phyloP scores from a whole-genome alignment of 2,797 vertebrate species.

The Schizothorax lantsangensis region DNA sequence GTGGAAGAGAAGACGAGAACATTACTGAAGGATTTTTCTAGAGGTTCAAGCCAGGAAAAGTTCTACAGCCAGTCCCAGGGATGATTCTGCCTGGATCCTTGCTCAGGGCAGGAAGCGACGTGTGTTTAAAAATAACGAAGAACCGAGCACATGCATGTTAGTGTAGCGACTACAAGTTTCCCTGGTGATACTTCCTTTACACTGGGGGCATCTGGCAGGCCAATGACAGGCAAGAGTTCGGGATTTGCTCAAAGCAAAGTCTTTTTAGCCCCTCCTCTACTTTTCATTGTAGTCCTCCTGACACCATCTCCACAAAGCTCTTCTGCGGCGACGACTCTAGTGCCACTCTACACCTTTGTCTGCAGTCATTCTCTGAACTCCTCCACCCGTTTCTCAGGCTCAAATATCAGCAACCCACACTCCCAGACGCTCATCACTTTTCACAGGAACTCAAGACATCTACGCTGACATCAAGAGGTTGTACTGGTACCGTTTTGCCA shows the following conservation, averaged over 20 bases:
- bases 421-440: slow-evolving; percentile 31
- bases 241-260: slow-evolving; percentile 68
- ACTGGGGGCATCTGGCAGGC: slow-evolving; percentile 72
- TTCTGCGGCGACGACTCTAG: slow-evolving; percentile 52
- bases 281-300: slow-evolving; percentile 52
- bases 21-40: slow-evolving; percentile 69
- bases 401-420: slow-evolving; percentile 43
- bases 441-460: slow-evolving; percentile 42
- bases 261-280: slow-evolving; percentile 58
- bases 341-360: slow-evolving; percentile 53
- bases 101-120: slow-evolving; percentile 76
- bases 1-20: slow-evolving; percentile 81
- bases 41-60: slow-evolving; percentile 54
- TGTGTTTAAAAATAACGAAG: slow-evolving; percentile 83
- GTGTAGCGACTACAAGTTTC: slow-evolving; percentile 78
- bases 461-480: slow-evolving; percentile 24
- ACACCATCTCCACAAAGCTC: slow-evolving; percentile 58
- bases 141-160: slow-evolving; percentile 75
- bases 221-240: slow-evolving; percentile 73
- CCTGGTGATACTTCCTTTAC: slow-evolving; percentile 83
- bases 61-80: slow-evolving; percentile 65
- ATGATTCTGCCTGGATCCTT: slow-evolving; percentile 75
- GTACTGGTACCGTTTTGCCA: slow-evolving; percentile 23
- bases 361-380: slow-evolving; percentile 44
- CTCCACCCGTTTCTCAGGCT: slow-evolving; percentile 45